Base-by-base conservation (phyloP, 2,888 invertebrate genomes). In the Altica lythri region DNA sequence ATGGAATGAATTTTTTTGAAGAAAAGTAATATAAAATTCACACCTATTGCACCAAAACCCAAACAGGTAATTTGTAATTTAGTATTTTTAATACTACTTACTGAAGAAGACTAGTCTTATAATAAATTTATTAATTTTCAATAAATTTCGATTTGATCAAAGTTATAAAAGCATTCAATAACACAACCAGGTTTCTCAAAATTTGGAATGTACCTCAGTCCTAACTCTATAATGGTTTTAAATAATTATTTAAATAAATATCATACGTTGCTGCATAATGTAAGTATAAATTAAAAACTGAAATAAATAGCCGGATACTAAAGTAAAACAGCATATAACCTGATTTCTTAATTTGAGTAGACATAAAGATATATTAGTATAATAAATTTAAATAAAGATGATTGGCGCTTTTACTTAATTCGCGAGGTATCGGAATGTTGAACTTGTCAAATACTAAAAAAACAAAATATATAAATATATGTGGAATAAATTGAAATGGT, bases 41-140 rank as follows among this genome's bases (percentile, higher is more conserved):
- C 35, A 56, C 42, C 62, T 64, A 66, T 68, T 66, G 66, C 66
- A 66, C 66, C 59, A 57, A 57, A 57, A 59, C 61, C 59, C 62
- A 55, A 57, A 38, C 25, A 48, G 58, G 59, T 59, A 65, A 62
- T 64, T 60, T 61, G n/a, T 37, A 44, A 61, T 62, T 61, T 62
- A 59, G 60, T 61, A 65, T 64, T 58, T 62, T n/a, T n/a, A 64
- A 64, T 62, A 63, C 64, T 60, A 60, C 22, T 46, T 25, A 25
- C 2, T 18, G 38, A 18, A 38, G 48, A 49, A 38, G 48, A 49
- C 49, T 49, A 42, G 40, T 32, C 22, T n/a, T n/a, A n/a, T n/a
- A n/a, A 19, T 32, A 17, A 48, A 16, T 6, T 10, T 27, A 29
- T 30, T 35, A 37, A 37, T 18, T 45, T 18, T 34, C n/a, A 45